Conservation (phyloP, 2,797 vertebrate genomes). For the Lepidocolaptes lacrymiger region DNA sequence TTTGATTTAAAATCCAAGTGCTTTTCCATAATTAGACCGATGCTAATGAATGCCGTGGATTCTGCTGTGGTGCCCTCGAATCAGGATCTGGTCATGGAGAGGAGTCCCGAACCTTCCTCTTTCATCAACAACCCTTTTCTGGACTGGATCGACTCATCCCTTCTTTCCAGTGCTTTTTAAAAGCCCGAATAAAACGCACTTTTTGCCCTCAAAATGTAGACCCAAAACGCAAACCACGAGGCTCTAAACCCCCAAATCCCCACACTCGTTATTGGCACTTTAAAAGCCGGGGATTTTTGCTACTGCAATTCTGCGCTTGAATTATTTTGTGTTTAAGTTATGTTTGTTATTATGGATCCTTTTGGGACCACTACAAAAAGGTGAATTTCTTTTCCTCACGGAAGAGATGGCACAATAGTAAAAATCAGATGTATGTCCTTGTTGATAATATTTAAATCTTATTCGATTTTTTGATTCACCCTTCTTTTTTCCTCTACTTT, state of each 20-base stretch:
- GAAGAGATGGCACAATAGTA: accelerated
- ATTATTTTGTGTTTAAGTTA: not conserved
- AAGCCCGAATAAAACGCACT: accelerated
- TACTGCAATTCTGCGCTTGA: not conserved
- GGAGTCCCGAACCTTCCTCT: not conserved
- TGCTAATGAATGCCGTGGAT: not conserved
- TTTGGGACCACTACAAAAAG: not conserved
- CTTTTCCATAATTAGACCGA: not conserved
- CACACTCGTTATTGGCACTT: not conserved
- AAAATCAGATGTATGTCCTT: not conserved
- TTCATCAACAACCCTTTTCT: not conserved
- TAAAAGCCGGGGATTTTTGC: not conserved
- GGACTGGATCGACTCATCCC: not conserved
- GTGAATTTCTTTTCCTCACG: accelerated
- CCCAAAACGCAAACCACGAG: not conserved
- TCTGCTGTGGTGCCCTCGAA: not conserved
- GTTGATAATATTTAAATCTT: not conserved
- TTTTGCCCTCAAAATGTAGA: not conserved
- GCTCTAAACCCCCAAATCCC: not conserved
- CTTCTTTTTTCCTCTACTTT: not conserved
- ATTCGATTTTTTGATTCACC: not conserved
- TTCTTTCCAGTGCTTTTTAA: not conserved
- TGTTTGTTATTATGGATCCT: not conserved
- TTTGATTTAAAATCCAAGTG: not conserved
- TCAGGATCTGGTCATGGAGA: not conserved